Evolutionary conservation across 2,888 invertebrate species (phyloP).

Genomic region (Charanyca ferruginea): DNA sequence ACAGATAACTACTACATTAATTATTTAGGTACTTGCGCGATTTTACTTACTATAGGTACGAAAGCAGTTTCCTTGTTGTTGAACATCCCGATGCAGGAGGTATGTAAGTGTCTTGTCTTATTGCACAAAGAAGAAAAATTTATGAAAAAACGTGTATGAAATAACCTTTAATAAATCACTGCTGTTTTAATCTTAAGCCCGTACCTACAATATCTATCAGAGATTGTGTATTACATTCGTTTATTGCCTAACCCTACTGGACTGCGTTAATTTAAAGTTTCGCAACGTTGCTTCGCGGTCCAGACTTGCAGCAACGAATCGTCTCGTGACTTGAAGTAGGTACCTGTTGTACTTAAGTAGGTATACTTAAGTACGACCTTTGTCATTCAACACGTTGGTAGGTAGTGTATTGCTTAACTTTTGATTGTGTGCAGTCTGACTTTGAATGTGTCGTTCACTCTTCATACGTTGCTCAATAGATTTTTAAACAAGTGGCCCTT

Average conservation of each 20-base stretch:
- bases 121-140: too few relatives aligned
- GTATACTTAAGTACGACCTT: not conserved
- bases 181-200: not conserved
- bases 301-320: not conserved
- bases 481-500: too few relatives aligned
- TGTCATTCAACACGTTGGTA: not conserved
- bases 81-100: too few relatives aligned
- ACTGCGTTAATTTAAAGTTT: not conserved
- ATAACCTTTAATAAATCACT: not conserved
- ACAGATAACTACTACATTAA: too few relatives aligned
- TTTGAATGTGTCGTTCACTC: too few relatives aligned
- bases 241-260: conserved; percentile 6
- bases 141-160: too few relatives aligned
- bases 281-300: not conserved
- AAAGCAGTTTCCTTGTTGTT: too few relatives aligned
- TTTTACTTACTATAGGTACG: too few relatives aligned
- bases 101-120: too few relatives aligned
- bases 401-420: not conserved
- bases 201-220: not conserved
- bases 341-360: conserved; percentile 1
- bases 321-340: conserved; percentile 13
- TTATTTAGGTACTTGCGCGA: too few relatives aligned
- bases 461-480: too few relatives aligned
- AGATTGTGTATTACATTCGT: not conserved
- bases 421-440: not conserved